phyloP scores from a whole-genome alignment of 1,140 invertebrate genomes.

The Trichonephila inaurata region DNA sequence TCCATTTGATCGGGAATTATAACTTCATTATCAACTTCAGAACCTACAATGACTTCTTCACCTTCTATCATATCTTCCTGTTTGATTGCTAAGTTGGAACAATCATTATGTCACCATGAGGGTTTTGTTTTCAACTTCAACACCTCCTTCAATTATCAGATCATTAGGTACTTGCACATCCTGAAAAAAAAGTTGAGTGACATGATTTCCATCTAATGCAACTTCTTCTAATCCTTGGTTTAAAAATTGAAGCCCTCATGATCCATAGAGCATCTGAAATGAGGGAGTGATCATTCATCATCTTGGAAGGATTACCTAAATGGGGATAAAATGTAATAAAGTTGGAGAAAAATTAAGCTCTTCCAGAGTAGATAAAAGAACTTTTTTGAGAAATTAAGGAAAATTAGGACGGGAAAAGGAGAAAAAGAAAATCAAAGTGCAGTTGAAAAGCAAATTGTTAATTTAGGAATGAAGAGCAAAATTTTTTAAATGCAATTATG shows the following conservation, averaged over 20 bases:
- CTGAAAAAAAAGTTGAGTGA: constrained; percentile 73
- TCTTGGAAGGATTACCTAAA: constrained; percentile 60
- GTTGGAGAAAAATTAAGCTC: not conserved
- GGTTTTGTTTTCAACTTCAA: constrained; percentile 75
- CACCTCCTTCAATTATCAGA: constrained; percentile 75
- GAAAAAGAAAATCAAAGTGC: no score
- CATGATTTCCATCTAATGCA: constrained; percentile 57
- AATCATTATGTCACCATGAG: constrained; percentile 77
- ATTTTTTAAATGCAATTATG: no score
- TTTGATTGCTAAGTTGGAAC: constrained; percentile 77
- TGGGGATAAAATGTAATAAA: not conserved
- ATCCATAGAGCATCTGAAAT: constrained; percentile 60
- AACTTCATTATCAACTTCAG: constrained; percentile 77
- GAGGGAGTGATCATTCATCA: constrained; percentile 73
- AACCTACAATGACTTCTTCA: constrained; percentile 76
- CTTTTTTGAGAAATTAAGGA: not conserved
- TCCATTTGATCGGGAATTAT: constrained; percentile 76
- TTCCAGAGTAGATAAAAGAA: not conserved
- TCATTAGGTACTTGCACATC: constrained; percentile 75
- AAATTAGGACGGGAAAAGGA: not conserved
- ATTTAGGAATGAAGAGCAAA: no score
- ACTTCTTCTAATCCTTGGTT: constrained; percentile 76
- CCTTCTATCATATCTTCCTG: constrained; percentile 77
- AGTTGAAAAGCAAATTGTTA: no score
- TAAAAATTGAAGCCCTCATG: constrained; percentile 74